Evolutionary conservation across 2,797 vertebrate genomes (phyloP), one percentile per base, ranked within the genome.

Genomic region (Apodemus agrarius): DNA sequence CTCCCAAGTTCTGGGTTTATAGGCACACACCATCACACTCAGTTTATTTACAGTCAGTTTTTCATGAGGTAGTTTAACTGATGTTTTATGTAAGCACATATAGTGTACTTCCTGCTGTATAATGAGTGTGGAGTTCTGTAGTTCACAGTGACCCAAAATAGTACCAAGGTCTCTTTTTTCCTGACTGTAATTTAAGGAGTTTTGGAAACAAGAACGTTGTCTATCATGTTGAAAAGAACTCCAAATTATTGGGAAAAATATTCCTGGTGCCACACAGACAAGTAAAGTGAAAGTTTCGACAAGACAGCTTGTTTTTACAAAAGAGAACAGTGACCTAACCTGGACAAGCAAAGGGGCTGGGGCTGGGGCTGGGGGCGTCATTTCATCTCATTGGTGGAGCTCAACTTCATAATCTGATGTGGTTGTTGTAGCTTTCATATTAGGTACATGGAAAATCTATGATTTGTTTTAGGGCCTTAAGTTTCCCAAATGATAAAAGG

Each of bases 401-500:
- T 52, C 31, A 69, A 16, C 83, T 46, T 69, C 21, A 24, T 8
- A 52, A 69, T 86, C 83, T 67, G 31, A 69, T 52, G 37, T n/a
- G 19, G 31, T n/a, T 69, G 43, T 7, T 49, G 21, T 86, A 17
- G 46, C 75, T 96, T 90, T 87, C 54, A 52, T 76, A 14, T 69
- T 81, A 88, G 49, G 24, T 54, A 61, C 40, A 61, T 21, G 72
- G n/a, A 37, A 52, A 92, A 81, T 74, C 34, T 74, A 24, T 67
- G 12, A 52, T 92, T 94, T 59, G 19, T 59, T 90, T 92, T 95
- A 75, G 72, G 40, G 34, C n/a, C 49, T 54, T 81, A 63, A 76
- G 24, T 37, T 54, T 82, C 31, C 83, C 63, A 69, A 67, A 49
- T 54, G 19, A 37, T 82, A 61, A 78, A 81, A 24, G n/a, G 54